Evolutionary conservation across 2,113 vertebrate genomes (phyloP).

Genomic region (Archilochus colubris): DNA sequence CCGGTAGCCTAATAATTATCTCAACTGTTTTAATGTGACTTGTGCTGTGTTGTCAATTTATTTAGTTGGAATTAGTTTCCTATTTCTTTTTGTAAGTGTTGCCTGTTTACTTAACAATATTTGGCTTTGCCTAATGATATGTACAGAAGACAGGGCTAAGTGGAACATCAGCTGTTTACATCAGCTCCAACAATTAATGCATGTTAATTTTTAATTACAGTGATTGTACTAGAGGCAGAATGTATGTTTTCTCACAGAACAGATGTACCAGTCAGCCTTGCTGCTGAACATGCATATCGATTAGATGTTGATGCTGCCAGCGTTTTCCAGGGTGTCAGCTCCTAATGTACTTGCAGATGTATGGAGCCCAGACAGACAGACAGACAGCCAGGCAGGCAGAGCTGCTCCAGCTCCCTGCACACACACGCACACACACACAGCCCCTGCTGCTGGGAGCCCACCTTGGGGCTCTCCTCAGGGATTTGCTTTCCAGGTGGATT

Average conservation of each 20-base stretch:
- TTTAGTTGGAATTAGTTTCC: conserved; percentile 81
- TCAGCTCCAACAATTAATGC: conserved; percentile 97
- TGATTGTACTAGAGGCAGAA: conserved; percentile 91
- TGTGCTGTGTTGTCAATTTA: conserved; percentile 72
- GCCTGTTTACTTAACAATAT: conserved; percentile 86
- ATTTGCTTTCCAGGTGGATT: too few species aligned
- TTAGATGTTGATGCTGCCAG: conserved; percentile 83
- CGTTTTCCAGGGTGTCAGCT: conserved; percentile 62
- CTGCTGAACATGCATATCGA: conserved; percentile 80
- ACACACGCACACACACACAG: too few species aligned
- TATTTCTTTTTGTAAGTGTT: conserved; percentile 79
- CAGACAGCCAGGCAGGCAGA: rapidly evolving
- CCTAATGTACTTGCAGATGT: conserved; percentile 62
- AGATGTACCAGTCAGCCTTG: conserved; percentile 87
- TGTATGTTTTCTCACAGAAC: conserved; percentile 88
- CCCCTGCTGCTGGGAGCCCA: too few species aligned
- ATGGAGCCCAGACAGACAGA: conserved; percentile 33
- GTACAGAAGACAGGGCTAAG: conserved; percentile 93
- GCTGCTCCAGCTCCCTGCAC: not conserved
- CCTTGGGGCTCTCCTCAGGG: too few species aligned
- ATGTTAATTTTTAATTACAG: conserved; percentile 99
- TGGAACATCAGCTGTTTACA: conserved; percentile 96
- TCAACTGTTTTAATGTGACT: conserved; percentile 74
- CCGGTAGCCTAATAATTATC: conserved; percentile 68
- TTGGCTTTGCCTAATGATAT: conserved; percentile 87